Percentiles rank a stretch among this genome's conserved stretches.
These are phyloP conservation scores for Germaria angustata DNA, from an alignment of 2,888 invertebrate species.

Conservation along the genomic window DNA sequence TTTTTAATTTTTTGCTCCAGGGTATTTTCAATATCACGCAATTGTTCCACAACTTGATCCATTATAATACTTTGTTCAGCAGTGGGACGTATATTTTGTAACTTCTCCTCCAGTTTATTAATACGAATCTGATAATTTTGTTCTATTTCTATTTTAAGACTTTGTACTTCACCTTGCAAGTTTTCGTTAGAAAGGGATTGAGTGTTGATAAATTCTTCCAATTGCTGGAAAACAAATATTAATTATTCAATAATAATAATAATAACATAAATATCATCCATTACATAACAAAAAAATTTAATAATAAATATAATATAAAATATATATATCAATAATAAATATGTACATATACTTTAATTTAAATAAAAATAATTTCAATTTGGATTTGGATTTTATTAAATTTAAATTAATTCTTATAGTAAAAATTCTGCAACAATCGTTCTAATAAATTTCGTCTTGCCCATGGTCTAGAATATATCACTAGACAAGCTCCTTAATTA, in stretches of 20 bases:
- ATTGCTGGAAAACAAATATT: conserved; percentile 69
- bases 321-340: too few relatives aligned
- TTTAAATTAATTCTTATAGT: too few relatives aligned
- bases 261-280: too few relatives aligned
- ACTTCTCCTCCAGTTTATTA: conserved; percentile 80
- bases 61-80: conserved; percentile 81
- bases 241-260: neutral
- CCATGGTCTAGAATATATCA: too few relatives aligned
- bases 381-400: too few relatives aligned
- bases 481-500: too few relatives aligned
- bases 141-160: conserved; percentile 76
- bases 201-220: conserved; percentile 76
- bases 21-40: conserved; percentile 84
- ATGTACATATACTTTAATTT: too few relatives aligned
- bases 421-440: too few relatives aligned
- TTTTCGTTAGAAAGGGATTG: conserved; percentile 77
- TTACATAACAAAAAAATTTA: too few relatives aligned
- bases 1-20: conserved; percentile 87
- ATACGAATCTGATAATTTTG: conserved; percentile 76
- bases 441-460: too few relatives aligned
- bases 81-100: conserved; percentile 80
- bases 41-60: conserved; percentile 81
- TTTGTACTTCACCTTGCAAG: conserved; percentile 77
- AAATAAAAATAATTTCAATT: too few relatives aligned
- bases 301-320: too few relatives aligned